Evolutionary conservation across 2,888 invertebrate species (phyloP).

Genomic region (Acrobasis suavella): DNA sequence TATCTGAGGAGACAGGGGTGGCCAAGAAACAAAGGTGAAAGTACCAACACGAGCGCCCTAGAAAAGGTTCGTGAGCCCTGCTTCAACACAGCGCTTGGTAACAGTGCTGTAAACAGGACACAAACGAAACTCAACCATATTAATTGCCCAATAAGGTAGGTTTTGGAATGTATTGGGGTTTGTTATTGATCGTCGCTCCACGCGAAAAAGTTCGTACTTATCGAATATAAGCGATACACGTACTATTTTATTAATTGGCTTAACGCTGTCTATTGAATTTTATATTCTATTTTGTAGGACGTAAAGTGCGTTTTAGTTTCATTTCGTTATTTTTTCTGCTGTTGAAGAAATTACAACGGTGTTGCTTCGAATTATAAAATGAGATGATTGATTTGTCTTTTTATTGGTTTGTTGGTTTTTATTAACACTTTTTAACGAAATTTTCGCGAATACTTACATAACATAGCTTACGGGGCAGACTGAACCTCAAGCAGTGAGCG

Average conservation of each 20-base stretch:
- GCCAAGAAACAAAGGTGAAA: conserved; percentile 59
- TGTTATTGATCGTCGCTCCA: conserved; percentile 77
- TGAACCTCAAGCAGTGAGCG: no score
- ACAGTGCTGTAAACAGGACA: conserved; percentile 53
- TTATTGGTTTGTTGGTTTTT: background rate
- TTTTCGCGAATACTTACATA: background rate
- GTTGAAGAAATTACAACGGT: conserved; percentile 7
- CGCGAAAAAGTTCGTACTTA: conserved; percentile 77
- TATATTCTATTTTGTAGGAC: conserved; percentile 24
- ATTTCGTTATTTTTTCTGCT: background rate
- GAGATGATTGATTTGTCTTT: conserved; percentile 5
- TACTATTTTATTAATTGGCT: conserved; percentile 68
- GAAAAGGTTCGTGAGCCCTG: conserved; percentile 73
- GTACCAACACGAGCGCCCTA: conserved; percentile 63
- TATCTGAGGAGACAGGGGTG: conserved; percentile 37
- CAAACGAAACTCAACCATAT: conserved; percentile 42
- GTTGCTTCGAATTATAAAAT: conserved; percentile 5
- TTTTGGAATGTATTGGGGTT: conserved; percentile 29
- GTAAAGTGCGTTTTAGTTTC: conserved; percentile 27
- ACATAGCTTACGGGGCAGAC: no score
- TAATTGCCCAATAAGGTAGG: fast-evolving
- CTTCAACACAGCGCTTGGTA: conserved; percentile 64
- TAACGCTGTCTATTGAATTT: conserved; percentile 35
- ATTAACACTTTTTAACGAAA: background rate
- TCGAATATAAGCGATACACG: conserved; percentile 66